Conservation (phyloP, 2,888 invertebrate genomes). For the Chrysolina haemoptera region DNA sequence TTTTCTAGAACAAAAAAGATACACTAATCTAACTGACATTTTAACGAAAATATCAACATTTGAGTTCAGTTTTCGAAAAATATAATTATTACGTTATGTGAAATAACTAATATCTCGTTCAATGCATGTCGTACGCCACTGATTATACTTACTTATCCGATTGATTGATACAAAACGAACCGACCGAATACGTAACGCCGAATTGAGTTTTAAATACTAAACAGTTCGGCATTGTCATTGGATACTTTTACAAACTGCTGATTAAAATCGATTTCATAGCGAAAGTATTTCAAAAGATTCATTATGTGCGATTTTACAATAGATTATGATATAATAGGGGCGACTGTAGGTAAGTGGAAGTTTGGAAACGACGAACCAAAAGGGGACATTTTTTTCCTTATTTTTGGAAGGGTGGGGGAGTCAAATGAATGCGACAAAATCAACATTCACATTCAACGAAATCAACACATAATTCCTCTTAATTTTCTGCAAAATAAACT, state of each 20-base stretch:
- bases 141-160: neutral
- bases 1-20: too few species aligned
- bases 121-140: neutral
- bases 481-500: too few species aligned
- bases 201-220: constrained; percentile 36
- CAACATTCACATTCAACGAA: too few species aligned
- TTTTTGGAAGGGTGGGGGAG: too few species aligned
- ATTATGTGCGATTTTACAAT: constrained; percentile 30
- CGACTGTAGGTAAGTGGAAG: neutral
- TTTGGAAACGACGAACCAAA: neutral
- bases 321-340: constrained; percentile 30
- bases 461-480: too few species aligned
- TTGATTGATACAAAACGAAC: constrained; percentile 7
- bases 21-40: too few species aligned
- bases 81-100: neutral
- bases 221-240: constrained; percentile 33
- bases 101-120: neutral
- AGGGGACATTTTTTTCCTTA: too few species aligned
- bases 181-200: constrained; percentile 24
- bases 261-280: constrained; percentile 46
- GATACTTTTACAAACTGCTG: constrained; percentile 47
- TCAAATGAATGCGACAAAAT: too few species aligned
- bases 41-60: too few species aligned
- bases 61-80: too few species aligned
- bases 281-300: constrained; percentile 40